Percentiles rank a stretch among this genome's conserved stretches.
These are phyloP conservation scores for Ferdinandea cuprea DNA, from an alignment of 2,888 invertebrate genomes.

Conservation along the genomic window DNA sequence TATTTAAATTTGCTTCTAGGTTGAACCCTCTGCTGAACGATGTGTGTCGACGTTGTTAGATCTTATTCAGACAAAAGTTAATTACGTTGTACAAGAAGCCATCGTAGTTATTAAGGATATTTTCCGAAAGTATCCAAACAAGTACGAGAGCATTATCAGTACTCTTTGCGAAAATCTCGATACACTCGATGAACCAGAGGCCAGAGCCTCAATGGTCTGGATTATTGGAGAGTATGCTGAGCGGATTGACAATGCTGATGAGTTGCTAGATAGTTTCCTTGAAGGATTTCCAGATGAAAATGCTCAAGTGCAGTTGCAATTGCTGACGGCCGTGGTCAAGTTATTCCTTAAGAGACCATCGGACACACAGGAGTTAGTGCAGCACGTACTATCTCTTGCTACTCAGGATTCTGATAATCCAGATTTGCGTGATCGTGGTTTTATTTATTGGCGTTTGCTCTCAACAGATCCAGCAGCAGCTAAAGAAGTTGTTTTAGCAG, in stretches of 20 bases:
- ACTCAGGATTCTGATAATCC: conserved; percentile 98
- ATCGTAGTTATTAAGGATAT: conserved; percentile 99
- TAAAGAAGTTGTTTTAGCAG: conserved; percentile 99
- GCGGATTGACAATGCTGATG: conserved; percentile 99
- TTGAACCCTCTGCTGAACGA: conserved; percentile 98
- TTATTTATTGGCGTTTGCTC: conserved; percentile 99
- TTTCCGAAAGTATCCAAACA: conserved; percentile 98
- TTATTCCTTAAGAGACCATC: conserved; percentile 98
- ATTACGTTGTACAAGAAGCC: conserved; percentile 99
- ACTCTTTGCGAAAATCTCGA: conserved; percentile 99
- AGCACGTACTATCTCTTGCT: conserved; percentile 95
- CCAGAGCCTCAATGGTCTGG: conserved; percentile 98
- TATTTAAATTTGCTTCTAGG: conserved; percentile 77
- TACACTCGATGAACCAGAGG: conserved; percentile 99
- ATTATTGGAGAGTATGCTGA: conserved; percentile 99
- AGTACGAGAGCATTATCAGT: conserved; percentile 99
- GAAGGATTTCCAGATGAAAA: conserved; percentile 99
- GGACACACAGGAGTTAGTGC: conserved; percentile 99
- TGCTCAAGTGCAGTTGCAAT: conserved; percentile 97
- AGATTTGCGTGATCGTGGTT: conserved; percentile 98
- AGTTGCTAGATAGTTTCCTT: conserved; percentile 97
- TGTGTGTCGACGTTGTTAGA: conserved; percentile 99
- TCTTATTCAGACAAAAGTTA: conserved; percentile 99
- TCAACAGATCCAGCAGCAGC: conserved; percentile 99
- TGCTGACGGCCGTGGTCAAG: conserved; percentile 99